Conservation (phyloP, 2,113 vertebrate species). For the Amblyornis subalaris region DNA sequence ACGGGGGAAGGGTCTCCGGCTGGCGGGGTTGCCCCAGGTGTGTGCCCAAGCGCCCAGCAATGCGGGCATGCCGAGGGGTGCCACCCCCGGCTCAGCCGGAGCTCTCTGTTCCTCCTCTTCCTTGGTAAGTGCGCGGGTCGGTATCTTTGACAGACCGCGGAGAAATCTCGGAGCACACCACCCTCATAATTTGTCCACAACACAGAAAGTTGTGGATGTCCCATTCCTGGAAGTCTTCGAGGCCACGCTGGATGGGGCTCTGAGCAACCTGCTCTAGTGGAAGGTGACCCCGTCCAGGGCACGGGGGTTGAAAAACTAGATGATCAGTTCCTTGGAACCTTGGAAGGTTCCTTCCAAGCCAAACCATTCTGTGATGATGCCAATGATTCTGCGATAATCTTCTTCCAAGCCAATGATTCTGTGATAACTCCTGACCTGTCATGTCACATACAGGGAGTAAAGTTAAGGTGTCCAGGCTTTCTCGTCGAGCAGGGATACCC, state of each 20-base stretch:
- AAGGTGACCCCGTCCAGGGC: background rate
- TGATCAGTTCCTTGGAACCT: too few species aligned
- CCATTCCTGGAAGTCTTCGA: background rate
- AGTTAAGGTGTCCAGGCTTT: background rate
- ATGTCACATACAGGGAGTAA: background rate
- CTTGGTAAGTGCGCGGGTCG: rapidly evolving
- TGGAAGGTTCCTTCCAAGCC: background rate
- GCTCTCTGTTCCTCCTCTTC: background rate
- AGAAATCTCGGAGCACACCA: background rate
- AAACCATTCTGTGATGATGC: too few species aligned
- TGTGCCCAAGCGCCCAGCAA: background rate
- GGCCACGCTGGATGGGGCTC: background rate
- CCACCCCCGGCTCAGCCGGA: background rate
- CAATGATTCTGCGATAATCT: background rate
- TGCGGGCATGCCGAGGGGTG: rapidly evolving
- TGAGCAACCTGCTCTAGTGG: background rate
- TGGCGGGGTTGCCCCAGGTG: background rate
- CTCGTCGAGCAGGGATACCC: rapidly evolving
- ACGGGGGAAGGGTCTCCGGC: background rate
- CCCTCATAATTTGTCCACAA: rapidly evolving
- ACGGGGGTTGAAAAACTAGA: background rate
- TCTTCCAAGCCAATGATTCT: background rate
- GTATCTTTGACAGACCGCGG: background rate
- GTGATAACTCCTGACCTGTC: background rate
- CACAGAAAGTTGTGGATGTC: too few species aligned